These are phyloP conservation scores for Mechanitis messenoides DNA, from an alignment of 2,888 invertebrate genomes.

Conservation along the genomic window DNA sequence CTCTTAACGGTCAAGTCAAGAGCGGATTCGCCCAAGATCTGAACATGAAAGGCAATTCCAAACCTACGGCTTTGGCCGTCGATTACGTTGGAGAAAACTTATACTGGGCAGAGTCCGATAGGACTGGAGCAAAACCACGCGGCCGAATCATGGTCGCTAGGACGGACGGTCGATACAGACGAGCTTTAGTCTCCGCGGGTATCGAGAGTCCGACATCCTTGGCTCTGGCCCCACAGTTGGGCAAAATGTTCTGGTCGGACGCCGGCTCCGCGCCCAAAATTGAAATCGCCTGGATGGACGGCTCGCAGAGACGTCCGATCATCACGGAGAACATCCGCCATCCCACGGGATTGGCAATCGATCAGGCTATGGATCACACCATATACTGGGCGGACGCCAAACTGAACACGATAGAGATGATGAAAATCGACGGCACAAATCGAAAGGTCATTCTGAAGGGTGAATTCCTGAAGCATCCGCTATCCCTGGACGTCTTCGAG, in stretches of 20 bases:
- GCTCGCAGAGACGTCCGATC: conserved; percentile 88
- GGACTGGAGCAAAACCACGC: conserved; percentile 83
- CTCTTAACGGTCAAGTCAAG: conserved; percentile 84
- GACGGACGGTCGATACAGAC: conserved; percentile 91
- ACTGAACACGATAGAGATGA: conserved; percentile 90
- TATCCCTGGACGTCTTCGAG: conserved; percentile 95
- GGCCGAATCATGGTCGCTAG: conserved; percentile 91
- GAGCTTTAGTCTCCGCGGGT: conserved; percentile 86
- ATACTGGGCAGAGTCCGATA: conserved; percentile 93
- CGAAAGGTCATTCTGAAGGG: conserved; percentile 84
- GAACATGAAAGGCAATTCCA: conserved; percentile 87
- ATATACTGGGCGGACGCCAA: conserved; percentile 98
- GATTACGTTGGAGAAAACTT: conserved; percentile 96
- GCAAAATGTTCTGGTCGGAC: conserved; percentile 96
- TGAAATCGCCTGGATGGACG: conserved; percentile 98
- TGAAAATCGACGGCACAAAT: conserved; percentile 87
- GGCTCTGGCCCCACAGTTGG: conserved; percentile 89
- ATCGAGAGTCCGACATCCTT: conserved; percentile 92
- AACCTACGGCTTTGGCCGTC: conserved; percentile 92
- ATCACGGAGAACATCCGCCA: conserved; percentile 89
- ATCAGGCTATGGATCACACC: conserved; percentile 91
- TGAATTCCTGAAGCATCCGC: conserved; percentile 85
- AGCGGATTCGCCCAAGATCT: conserved; percentile 91
- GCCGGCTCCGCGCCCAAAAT: conserved; percentile 94
- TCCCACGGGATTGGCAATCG: conserved; percentile 93